Base-by-base conservation (phyloP, 1,140 invertebrate genomes). In the Nasonia longicornis region DNA sequence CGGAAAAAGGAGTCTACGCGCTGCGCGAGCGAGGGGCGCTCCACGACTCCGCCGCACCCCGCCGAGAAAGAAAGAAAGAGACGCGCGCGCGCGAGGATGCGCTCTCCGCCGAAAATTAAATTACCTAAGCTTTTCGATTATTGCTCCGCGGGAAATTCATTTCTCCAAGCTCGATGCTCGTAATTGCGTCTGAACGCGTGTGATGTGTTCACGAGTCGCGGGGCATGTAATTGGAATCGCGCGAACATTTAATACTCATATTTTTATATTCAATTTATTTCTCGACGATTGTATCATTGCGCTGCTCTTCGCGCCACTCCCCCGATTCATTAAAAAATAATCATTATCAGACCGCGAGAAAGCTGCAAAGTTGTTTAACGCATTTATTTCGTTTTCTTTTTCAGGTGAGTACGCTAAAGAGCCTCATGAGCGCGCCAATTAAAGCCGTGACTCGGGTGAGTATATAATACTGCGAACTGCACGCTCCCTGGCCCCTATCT, bases 331-430 rank as follows among this genome's bases (percentile, higher is more conserved):
- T 58, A 58, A 58, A 58, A 20, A 20, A 58, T 20, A 58, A 58
- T 20, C 6, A 58, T 26, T 26, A 26, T 26, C 66, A 67, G n/a
- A 10, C 4, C 20, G 0, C 0, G 10, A 35, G 20, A 16, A 8
- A 26, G 12, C 48, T 52, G 7, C 58, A 71, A 71, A 16, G 35
- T 71, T 38, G 35, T 71, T 67, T 29, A 67, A 67, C 29, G n/a
- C 38, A 80, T 69, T 70, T 70, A 48, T 76, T 76, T 76, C 16
- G 12, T 77, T 42, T 82, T 64, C 3, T 80, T 31, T 75, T 81
- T 76, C 70, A 74, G 71, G 80, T 81, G 58, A 81, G 80, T 81
- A 71, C 72, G 16, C 42, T 58, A 10, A 48, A 58, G 66, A 31
- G 10, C 26, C 26, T 31, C 63, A 7, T 58, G 7, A 74, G 66